These are phyloP conservation scores for Morpho achilles DNA, from an alignment of 2,888 invertebrate species.

Conservation along the genomic window DNA sequence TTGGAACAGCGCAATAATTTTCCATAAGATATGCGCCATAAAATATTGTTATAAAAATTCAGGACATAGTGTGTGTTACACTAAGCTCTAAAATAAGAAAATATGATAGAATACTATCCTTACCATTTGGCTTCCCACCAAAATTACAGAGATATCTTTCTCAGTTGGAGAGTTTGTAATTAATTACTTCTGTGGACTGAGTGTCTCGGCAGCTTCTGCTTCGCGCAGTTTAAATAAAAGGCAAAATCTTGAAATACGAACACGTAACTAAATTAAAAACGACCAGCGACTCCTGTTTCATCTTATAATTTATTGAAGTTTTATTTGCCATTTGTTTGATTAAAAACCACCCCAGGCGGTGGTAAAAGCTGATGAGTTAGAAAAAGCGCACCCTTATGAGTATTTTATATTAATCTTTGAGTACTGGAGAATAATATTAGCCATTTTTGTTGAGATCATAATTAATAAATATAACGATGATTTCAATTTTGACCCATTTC, in stretches of 20 bases:
- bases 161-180: constrained; percentile 11
- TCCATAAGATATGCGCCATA: too few relatives aligned
- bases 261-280: constrained; percentile 18
- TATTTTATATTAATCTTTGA: too few relatives aligned
- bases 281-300: constrained; percentile 1
- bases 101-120: not conserved
- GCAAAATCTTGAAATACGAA: constrained; percentile 14
- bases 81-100: too few relatives aligned
- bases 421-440: too few relatives aligned
- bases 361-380: not conserved
- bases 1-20: too few relatives aligned
- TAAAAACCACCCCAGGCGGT: not conserved
- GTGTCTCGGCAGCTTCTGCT: constrained; percentile 1
- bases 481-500: too few relatives aligned
- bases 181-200: constrained; percentile 10
- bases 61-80: too few relatives aligned
- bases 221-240: constrained; percentile 13
- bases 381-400: too few relatives aligned
- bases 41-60: too few relatives aligned
- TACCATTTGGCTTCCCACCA: constrained; percentile 1
- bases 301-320: constrained; percentile 13
- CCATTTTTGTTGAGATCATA: too few relatives aligned
- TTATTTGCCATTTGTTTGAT: constrained; percentile 4
- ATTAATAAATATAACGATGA: too few relatives aligned
- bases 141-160: constrained; percentile 17